A percentile compares a stretch with the other conserved stretches of the same genome.
phyloP scores from a whole-genome alignment of 2,797 vertebrate genomes.

The Craterocephalus amniculus region DNA sequence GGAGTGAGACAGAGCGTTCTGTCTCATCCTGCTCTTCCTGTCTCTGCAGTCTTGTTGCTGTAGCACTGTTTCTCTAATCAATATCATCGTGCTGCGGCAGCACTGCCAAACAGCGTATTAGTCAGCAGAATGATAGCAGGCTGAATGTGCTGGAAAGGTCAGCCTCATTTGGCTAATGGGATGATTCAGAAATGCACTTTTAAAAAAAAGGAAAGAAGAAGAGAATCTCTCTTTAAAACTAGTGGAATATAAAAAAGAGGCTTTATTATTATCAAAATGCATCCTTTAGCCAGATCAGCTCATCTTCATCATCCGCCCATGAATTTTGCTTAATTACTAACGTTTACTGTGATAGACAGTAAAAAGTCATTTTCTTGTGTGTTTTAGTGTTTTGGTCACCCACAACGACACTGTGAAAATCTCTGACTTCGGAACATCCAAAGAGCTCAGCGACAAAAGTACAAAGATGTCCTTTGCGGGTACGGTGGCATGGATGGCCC shows the following conservation, averaged over 20 bases:
- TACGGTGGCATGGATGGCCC: conserved; percentile 99
- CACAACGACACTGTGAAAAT: conserved; percentile 96
- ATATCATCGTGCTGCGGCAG: conserved; percentile 68
- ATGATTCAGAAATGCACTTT: conserved; percentile 57
- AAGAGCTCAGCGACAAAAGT: conserved; percentile 98
- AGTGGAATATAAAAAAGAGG: conserved; percentile 12
- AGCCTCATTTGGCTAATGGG: conserved; percentile 63
- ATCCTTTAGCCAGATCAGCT: not conserved
- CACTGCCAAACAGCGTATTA: conserved; percentile 63
- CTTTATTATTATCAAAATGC: not conserved
- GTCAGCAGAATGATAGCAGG: conserved; percentile 70
- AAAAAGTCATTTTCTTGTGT: conserved; percentile 17
- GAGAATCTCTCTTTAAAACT: conserved; percentile 7
- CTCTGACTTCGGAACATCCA: conserved; percentile 98
- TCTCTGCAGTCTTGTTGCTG: conserved; percentile 35
- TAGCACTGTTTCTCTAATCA: conserved; percentile 67
- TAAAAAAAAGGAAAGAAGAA: conserved; percentile 19
- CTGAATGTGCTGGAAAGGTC: conserved; percentile 70
- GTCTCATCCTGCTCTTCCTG: conserved; percentile 26
- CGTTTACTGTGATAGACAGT: not conserved
- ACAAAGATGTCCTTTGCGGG: conserved; percentile 99
- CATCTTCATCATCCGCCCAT: not conserved
- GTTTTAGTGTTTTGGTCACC: conserved; percentile 93
- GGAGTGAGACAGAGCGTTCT: conserved; percentile 36
- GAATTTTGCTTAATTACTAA: not conserved